Base-by-base conservation (phyloP, 1,140 invertebrate genomes). In the Brachionus paranguensis region DNA sequence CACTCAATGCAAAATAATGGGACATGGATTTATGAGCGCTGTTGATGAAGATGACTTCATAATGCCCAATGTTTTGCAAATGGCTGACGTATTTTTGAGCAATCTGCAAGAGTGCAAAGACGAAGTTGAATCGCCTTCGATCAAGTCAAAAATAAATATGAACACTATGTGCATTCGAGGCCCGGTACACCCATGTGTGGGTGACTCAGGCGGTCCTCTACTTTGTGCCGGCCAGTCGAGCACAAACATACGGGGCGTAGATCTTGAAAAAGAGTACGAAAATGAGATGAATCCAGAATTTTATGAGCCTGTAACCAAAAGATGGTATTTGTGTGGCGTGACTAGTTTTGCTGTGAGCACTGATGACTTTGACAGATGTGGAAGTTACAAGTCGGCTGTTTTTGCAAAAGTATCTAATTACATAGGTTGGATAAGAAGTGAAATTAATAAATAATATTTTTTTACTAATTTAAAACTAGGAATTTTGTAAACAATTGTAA, bases 321-420 rank as follows among this genome's bases (percentile, higher is more conserved):
- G 47, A 53, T 81, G 78, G 78, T 81, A 81, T 37, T 45, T 81
- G 12, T 64, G 53, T 24, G 78, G 78, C 27, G 53, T 60, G n/a
- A 81, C 78, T 43, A 81, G 78, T 81, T 81, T 81, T 68, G 78
- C 78, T 11, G 78, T 81, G 2, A 81, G 78, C 20, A 81, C 78
- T 11, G 64, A 81, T 14, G 64, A 81, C 17, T 29, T 37, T 68
- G 78, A 81, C 27, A 60, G 43, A 81, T 81, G 78, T 27, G 78
- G 78, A 45, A 60, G 43, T 24, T 81, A 45, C 78, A 81, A 81
- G 14, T 60, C 78, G 41, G 78, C 78, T 24, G 78, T 81, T 43
- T 81, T 81, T 65, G 78, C 55, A 41, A 64, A 60, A 68, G 64
- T 68, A 3, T 60, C 78, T 37, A 81, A 68, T 55, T 68, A 81